These are phyloP conservation scores for Salvator merianae DNA, from an alignment of 2,113 vertebrate species.

Conservation along the genomic window DNA sequence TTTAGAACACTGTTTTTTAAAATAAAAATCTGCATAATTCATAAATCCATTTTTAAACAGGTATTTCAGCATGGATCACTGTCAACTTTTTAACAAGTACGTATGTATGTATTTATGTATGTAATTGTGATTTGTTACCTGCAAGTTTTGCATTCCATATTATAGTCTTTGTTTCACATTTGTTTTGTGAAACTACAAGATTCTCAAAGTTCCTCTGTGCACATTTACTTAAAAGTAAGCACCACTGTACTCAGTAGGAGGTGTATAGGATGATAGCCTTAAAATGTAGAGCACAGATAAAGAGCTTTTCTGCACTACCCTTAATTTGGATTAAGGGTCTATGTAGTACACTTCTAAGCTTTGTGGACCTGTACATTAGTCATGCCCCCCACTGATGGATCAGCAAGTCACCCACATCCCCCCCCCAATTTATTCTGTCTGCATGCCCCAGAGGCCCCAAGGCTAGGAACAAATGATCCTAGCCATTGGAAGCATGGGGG, in stretches of 20 bases:
- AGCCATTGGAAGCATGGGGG: no score
- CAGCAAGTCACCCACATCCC: no score
- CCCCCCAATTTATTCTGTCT: no score
- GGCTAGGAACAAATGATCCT: no score
- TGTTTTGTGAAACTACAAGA: background rate
- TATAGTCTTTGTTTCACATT: background rate
- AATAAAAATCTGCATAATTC: slow-evolving; percentile 15
- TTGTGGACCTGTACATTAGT: no score
- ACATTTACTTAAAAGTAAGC: background rate
- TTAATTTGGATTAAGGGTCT: no score
- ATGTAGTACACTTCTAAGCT: no score
- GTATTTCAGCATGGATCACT: slow-evolving; percentile 95
- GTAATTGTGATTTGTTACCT: background rate
- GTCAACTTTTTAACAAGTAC: slow-evolving; percentile 93
- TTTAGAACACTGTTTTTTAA: background rate
- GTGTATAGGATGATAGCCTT: background rate
- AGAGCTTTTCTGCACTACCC: no score
- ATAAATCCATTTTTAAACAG: slow-evolving; percentile 65
- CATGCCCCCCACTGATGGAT: no score
- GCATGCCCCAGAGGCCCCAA: no score
- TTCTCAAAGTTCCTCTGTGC: background rate
- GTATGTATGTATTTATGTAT: slow-evolving; percentile 1
- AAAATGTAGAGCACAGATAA: background rate
- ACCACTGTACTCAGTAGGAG: background rate
- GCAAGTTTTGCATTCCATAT: background rate